phyloP scores from a whole-genome alignment of 2,113 vertebrate species.

The Lycaon pictus region DNA sequence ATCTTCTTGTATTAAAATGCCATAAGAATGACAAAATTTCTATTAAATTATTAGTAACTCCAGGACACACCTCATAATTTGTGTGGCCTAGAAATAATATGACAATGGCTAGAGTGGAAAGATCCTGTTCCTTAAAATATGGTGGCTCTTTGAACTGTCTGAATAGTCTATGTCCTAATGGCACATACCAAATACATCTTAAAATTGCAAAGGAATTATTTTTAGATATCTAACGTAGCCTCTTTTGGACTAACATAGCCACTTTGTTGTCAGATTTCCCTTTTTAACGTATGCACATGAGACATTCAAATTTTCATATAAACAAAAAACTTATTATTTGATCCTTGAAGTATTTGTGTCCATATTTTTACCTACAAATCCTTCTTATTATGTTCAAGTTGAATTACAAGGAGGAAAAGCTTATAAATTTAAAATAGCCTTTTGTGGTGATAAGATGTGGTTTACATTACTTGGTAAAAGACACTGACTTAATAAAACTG shows the following conservation, averaged over 20 bases:
- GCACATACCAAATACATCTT: conserved; percentile 14
- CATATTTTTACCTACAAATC: conserved; percentile 35
- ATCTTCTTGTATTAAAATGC: conserved; percentile 58
- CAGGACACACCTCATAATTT: conserved; percentile 33
- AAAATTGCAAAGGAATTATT: conserved; percentile 29
- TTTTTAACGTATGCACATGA: conserved; percentile 23
- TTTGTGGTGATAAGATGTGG: conserved; percentile 54
- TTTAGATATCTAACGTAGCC: background rate
- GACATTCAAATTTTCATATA: conserved; percentile 48
- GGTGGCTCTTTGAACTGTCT: conserved; percentile 46
- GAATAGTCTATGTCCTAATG: conserved; percentile 36
- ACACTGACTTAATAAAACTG: conserved; percentile 47
- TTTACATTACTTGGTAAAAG: conserved; percentile 58
- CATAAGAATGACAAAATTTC: conserved; percentile 39
- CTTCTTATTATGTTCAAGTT: conserved; percentile 44
- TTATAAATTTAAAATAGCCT: conserved; percentile 51
- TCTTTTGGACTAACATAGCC: background rate
- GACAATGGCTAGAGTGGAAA: conserved; percentile 4
- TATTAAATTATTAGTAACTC: conserved; percentile 64
- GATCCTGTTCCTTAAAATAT: conserved; percentile 25
- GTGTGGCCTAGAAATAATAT: conserved; percentile 43
- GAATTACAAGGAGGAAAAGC: background rate
- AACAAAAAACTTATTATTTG: conserved; percentile 42
- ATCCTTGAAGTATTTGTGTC: background rate
- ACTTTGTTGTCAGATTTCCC: conserved; percentile 11